Base-by-base conservation (phyloP, 2,113 vertebrate genomes). In the Nothocercus nigrocapillus region DNA sequence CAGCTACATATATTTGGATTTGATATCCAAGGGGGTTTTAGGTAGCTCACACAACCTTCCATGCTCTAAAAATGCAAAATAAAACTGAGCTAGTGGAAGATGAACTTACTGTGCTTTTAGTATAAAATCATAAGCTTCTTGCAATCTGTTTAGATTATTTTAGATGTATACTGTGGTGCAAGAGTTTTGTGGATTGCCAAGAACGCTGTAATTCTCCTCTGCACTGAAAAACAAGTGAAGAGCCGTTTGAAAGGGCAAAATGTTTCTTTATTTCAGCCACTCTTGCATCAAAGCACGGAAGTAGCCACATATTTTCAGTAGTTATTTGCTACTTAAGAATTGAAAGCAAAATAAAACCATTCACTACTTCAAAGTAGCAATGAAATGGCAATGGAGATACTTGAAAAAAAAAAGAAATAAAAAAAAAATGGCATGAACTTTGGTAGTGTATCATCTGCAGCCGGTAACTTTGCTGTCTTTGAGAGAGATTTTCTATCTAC, bases 241-340 rank as follows among this genome's bases (percentile, higher is more conserved):
- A 75, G 51, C 24, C 18, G 17, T 24, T 58, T 94, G 68, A 84
- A 94, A 93, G 74, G 53, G 34, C 34, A 72, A 0, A 0, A 25
- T 61, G 68, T 81, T 74, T 70, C 76, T 88, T 92, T 85, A 85
- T 73, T 89, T 89, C 56, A 87, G 81, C 42, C 74, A 75, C 53
- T 68, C 42, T 79, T 47, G 62, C 78, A 89, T 87, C 69, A 85
- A 85, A 83, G 66, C 70, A 89, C 5, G 42, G 66, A 91, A 75
- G 8, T 24, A 87, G 66, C 81, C 92, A 84, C 93, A 75, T 17
- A 72, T 82, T 94, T 87, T 93, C 77, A 56, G 69, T 67, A 84
- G 21, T 42, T 89, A 34, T 85, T 70, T 82, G 61, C 75, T 49
- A 70, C 30, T 58, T 58, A 16, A 30, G 36, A 78, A 15, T 2